Percentiles rank a stretch among this genome's conserved stretches.
Evolutionary conservation across 2,113 vertebrate genomes (phyloP).

Genomic region (Eptesicus fuscus): DNA sequence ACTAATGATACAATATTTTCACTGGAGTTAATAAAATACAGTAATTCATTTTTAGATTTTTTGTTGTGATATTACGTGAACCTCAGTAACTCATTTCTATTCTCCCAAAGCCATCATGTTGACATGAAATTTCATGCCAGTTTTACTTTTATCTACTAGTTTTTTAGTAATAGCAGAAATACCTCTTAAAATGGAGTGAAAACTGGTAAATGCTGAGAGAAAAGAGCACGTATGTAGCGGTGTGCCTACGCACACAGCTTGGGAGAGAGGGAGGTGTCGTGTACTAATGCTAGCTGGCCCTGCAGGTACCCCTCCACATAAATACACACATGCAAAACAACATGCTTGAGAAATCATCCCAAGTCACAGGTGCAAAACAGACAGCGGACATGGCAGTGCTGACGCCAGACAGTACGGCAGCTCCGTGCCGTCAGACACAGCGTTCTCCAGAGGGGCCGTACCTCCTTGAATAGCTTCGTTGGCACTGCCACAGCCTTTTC

Average conservation of each 20-base stretch:
- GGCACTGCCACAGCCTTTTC: slow-evolving; percentile 92
- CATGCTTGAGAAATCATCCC: background rate
- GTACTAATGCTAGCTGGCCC: background rate
- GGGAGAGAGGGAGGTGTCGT: no score
- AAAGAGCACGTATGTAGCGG: rapidly evolving
- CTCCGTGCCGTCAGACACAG: background rate
- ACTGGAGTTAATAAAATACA: background rate
- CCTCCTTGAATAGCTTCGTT: slow-evolving; percentile 97
- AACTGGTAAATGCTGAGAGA: background rate
- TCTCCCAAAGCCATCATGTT: background rate
- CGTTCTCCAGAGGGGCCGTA: slow-evolving; percentile 62
- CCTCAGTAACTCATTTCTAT: background rate
- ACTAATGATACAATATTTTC: background rate
- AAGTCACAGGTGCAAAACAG: background rate
- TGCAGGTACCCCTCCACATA: background rate
- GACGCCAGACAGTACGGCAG: background rate
- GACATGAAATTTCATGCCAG: background rate
- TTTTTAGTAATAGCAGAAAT: background rate
- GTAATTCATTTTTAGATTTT: background rate
- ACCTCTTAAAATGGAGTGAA: background rate
- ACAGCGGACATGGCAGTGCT: background rate
- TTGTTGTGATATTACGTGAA: background rate
- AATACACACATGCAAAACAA: background rate
- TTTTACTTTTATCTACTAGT: background rate
- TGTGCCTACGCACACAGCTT: rapidly evolving